Base-by-base conservation (phyloP, 2,888 invertebrate genomes). In the Cremastinae sp. region DNA sequence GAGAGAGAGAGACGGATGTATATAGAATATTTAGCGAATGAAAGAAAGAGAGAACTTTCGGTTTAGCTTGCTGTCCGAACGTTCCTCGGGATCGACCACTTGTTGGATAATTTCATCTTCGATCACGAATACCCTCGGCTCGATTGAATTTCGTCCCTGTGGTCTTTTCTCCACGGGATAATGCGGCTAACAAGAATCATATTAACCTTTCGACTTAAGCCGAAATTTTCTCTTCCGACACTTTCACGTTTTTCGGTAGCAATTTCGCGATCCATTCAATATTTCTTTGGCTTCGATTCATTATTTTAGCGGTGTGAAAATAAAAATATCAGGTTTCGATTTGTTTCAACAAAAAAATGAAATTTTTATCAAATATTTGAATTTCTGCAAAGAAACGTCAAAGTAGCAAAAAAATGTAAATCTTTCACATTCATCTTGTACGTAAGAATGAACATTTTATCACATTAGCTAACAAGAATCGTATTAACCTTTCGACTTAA, bases 61-160 rank as follows among this genome's bases (percentile, higher is more conserved):
- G 61, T 71, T 53, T 55, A 43, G 39, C 61, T 68, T 61, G 47
- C 77, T 74, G 74, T 78, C 64, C 77, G 75, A 79, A 73, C 73
- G 71, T 73, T 79, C 66, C 65, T 59, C 71, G 55, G 78, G 81
- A 79, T 80, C 80, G 81, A 80, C 81, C 81, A 82, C 81, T 81
- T 82, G 81, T 82, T 82, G 81, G 79, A 74, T 79, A 79, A 82
- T 80, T 80, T 81, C 75, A 79, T 75, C 80, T 74, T 66, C 78
- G 75, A 78, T 80, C 74, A 62, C 75, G 70, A 78, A 55, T 55
- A 64, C 64, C 79, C 51, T 56, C 20, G 66, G 68, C 69, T 69
- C 79, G 74, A 80, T 80, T 80, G 75, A 80, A 80, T 80, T 80
- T 80, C 78, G 74, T 68, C n/a, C 72, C 59, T 75, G 69, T 49